Conservation (phyloP, 2,888 invertebrate genomes). For the Protonemura montana region DNA sequence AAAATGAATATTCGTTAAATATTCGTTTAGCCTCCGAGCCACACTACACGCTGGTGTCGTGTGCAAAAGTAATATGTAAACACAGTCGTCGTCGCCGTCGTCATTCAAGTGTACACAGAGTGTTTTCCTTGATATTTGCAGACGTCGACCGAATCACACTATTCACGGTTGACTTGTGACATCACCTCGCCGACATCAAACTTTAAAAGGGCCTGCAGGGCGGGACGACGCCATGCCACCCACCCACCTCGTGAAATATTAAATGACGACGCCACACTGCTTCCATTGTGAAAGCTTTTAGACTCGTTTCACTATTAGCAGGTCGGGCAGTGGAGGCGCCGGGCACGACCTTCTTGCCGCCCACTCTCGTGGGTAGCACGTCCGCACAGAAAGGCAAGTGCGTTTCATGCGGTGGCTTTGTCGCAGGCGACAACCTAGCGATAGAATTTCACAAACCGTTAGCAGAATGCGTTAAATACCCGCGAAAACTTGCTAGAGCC, state of each 20-base stretch:
- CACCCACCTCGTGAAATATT: not conserved
- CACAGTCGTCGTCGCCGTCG: not conserved
- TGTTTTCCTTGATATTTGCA: constrained; percentile 7
- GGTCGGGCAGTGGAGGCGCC: not conserved
- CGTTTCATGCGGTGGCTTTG: not conserved
- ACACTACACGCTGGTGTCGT: not conserved
- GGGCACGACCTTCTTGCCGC: not conserved
- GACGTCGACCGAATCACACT: not conserved
- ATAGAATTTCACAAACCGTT: not conserved
- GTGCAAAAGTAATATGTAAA: not conserved
- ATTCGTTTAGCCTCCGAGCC: constrained; percentile 7
- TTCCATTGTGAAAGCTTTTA: not conserved
- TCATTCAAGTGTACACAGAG: not conserved
- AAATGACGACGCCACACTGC: not conserved
- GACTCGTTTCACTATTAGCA: not conserved
- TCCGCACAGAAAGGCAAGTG: not conserved
- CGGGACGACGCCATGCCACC: not conserved
- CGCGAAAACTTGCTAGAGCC: not conserved
- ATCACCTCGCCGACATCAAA: not conserved
- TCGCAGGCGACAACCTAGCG: not conserved
- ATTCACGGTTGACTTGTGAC: not conserved
- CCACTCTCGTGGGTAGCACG: not conserved
- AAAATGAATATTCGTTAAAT: constrained; percentile 22
- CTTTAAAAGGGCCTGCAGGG: not conserved
- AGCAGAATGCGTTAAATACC: not conserved